Evolutionary conservation across 2,797 vertebrate species (phyloP).

Genomic region (Apogon hyalosoma): DNA sequence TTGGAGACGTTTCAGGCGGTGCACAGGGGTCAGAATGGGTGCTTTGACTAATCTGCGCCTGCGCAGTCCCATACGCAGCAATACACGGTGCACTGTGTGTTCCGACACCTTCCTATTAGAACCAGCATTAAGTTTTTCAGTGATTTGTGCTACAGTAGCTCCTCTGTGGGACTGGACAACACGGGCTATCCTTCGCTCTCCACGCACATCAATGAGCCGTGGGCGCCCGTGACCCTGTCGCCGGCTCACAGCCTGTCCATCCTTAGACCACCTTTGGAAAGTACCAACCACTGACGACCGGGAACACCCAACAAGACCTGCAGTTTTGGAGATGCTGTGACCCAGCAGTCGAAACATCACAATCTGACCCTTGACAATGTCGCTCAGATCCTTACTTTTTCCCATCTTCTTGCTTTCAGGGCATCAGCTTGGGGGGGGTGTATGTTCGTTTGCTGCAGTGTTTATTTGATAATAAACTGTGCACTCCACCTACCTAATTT

Average conservation of each 20-base stretch:
- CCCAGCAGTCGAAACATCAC: constrained; percentile 20
- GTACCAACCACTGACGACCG: constrained; percentile 11
- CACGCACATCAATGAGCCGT: constrained; percentile 8
- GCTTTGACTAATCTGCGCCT: constrained; percentile 7
- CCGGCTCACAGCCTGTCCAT: constrained; percentile 13
- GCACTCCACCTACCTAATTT: background rate
- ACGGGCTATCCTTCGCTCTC: constrained; percentile 11
- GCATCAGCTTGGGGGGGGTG: too few species aligned
- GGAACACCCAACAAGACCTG: constrained; percentile 17
- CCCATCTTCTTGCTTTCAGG: background rate
- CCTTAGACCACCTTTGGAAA: constrained; percentile 23
- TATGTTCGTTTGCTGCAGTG: too few species aligned
- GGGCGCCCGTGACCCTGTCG: constrained; percentile 20
- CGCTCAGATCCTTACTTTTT: constrained; percentile 20
- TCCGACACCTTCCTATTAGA: constrained; percentile 10
- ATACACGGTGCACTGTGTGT: constrained; percentile 17
- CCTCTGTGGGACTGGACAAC: constrained; percentile 10
- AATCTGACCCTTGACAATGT: constrained; percentile 17
- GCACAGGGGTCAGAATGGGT: constrained; percentile 1
- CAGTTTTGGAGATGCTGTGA: constrained; percentile 12
- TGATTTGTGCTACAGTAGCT: constrained; percentile 18
- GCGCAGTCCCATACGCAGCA: constrained; percentile 23
- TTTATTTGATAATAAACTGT: too few species aligned
- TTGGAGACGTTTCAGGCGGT: background rate
- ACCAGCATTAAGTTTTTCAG: constrained; percentile 19